These are phyloP conservation scores for Mandrillus leucophaeus DNA, from an alignment of 2,113 vertebrate genomes.

Conservation along the genomic window DNA sequence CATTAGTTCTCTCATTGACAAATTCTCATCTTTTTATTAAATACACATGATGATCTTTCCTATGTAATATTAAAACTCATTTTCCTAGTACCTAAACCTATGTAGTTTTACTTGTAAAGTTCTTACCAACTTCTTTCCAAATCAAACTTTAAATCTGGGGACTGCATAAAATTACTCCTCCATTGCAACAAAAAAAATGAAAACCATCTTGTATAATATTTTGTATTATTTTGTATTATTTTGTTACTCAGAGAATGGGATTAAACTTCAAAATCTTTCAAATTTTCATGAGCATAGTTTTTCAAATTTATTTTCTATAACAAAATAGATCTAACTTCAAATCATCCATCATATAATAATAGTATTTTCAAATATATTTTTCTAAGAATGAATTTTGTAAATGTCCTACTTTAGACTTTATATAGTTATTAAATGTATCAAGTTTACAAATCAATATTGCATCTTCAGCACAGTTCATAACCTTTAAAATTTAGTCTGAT, in stretches of 20 bases:
- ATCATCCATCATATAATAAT: background rate
- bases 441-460: background rate
- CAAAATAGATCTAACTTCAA: background rate
- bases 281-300: background rate
- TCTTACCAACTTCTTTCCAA: background rate
- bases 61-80: background rate
- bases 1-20: background rate
- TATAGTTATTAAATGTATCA: background rate
- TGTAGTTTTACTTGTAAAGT: background rate
- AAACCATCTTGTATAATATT: background rate
- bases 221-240: constrained; percentile 10
- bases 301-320: background rate
- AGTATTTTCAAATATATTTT: background rate
- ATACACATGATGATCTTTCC: background rate
- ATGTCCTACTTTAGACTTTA: background rate
- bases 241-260: background rate
- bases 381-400: background rate
- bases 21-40: background rate
- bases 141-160: background rate
- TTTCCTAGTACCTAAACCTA: background rate
- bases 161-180: background rate
- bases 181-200: background rate
- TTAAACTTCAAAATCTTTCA: background rate
- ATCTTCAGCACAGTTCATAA: background rate
- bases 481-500: constrained; percentile 12